Evolutionary conservation across 2,113 vertebrate species (phyloP).

Genomic region (Microtus oregoni): DNA sequence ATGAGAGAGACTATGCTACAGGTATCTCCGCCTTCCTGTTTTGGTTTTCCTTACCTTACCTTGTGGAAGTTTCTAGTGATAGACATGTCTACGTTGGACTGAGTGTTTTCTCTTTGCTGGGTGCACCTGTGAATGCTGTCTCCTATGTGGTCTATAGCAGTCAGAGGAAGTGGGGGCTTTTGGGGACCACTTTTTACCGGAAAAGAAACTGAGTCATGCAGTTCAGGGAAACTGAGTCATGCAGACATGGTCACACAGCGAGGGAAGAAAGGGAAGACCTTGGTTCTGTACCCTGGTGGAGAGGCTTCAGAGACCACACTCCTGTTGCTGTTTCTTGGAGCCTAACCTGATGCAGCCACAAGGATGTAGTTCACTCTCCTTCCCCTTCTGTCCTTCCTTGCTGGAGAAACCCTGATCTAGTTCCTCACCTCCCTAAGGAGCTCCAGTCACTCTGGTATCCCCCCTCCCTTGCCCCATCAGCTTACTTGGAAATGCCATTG

Average conservation of each 20-base stretch:
- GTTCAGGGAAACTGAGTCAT: constrained; percentile 11
- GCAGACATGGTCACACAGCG: neutral
- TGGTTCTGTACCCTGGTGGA: neutral
- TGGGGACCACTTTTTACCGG: neutral
- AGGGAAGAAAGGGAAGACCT: neutral
- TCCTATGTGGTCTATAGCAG: neutral
- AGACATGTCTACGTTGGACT: no score
- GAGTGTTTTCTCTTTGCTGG: neutral
- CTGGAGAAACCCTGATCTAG: neutral
- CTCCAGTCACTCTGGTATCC: neutral
- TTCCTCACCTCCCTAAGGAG: neutral
- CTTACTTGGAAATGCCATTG: neutral
- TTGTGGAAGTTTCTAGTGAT: neutral
- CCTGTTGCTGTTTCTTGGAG: neutral
- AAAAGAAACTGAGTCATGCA: neutral
- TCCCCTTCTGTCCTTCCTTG: neutral
- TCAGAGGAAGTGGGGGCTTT: neutral
- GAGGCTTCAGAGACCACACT: neutral
- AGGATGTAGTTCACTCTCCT: neutral
- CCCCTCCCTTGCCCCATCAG: no score
- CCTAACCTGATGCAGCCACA: neutral
- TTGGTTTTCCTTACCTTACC: neutral
- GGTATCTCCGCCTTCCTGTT: neutral
- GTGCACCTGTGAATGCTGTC: fast-evolving
- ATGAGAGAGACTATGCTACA: neutral